A percentile compares a stretch with the other conserved stretches of the same genome.
Evolutionary conservation across 2,113 vertebrate species (phyloP).

Genomic region (Malurus cyaneus): DNA sequence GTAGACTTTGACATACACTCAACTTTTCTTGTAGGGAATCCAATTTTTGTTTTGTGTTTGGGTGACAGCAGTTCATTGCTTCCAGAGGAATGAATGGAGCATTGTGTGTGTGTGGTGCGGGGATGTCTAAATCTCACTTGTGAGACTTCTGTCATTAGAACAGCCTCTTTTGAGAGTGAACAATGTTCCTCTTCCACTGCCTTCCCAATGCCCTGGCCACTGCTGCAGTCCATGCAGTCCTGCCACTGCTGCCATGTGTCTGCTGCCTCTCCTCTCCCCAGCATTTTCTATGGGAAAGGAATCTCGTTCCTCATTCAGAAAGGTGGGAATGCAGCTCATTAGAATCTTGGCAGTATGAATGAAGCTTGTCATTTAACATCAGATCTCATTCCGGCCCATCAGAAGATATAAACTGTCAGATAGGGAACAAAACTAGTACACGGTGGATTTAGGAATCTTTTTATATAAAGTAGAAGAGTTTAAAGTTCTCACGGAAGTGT

Average conservation of each 20-base stretch:
- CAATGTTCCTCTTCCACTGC: neutral
- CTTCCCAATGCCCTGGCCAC: neutral
- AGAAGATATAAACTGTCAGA: neutral
- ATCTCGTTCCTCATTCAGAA: neutral
- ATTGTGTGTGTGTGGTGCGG: neutral
- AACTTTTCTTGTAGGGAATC: neutral
- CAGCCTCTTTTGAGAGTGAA: neutral
- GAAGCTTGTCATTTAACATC: neutral
- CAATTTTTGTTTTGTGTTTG: neutral
- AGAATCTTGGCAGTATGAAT: neutral
- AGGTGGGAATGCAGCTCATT: slow-evolving; percentile 25
- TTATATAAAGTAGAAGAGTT: neutral
- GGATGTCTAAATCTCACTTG: neutral
- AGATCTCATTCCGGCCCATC: neutral
- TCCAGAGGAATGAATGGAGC: neutral
- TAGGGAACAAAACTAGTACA: neutral
- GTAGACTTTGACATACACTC: neutral
- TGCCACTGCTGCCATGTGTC: neutral
- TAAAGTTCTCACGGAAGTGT: neutral
- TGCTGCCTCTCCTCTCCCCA: neutral
- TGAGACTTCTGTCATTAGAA: neutral
- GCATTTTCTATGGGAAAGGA: neutral
- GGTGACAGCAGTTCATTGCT: neutral
- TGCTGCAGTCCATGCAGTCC: neutral
- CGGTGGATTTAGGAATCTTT: neutral